These are phyloP conservation scores for Thymallus thymallus DNA, from an alignment of 2,113 vertebrate species.

Conservation along the genomic window DNA sequence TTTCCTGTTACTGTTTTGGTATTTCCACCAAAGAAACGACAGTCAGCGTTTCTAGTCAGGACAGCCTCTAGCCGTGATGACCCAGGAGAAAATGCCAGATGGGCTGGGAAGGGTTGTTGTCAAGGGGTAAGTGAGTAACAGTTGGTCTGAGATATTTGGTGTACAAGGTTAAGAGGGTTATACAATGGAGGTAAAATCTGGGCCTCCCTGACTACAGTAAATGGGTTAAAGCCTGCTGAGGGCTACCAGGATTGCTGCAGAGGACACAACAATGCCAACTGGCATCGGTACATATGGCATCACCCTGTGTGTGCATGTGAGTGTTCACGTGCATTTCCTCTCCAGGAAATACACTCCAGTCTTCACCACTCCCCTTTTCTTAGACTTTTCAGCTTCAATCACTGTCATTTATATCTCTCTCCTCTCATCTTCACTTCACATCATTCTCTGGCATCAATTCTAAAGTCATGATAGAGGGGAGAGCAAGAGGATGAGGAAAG, in stretches of 20 bases:
- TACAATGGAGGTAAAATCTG: neutral
- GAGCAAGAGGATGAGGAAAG: too few species aligned
- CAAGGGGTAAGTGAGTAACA: too few species aligned
- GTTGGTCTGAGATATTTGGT: neutral
- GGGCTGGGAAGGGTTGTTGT: too few species aligned
- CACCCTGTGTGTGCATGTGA: neutral
- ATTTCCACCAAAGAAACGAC: neutral
- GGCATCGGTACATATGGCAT: neutral
- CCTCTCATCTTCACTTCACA: neutral
- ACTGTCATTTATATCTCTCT: neutral
- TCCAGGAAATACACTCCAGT: neutral
- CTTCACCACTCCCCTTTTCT: neutral
- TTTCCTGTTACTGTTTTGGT: neutral
- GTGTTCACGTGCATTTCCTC: neutral
- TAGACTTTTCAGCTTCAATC: neutral
- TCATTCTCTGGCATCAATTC: neutral
- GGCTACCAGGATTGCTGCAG: neutral
- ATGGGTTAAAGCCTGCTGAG: neutral
- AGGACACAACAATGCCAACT: neutral
- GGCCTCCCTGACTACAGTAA: neutral
- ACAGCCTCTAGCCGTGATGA: neutral
- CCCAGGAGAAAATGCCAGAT: neutral
- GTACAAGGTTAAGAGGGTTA: neutral
- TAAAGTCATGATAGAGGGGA: neutral
- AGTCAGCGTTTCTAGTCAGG: neutral